Percentiles rank a stretch among this genome's conserved stretches.
Conservation (phyloP, 2,888 invertebrate genomes). For the Malthinus seriepunctatus region DNA sequence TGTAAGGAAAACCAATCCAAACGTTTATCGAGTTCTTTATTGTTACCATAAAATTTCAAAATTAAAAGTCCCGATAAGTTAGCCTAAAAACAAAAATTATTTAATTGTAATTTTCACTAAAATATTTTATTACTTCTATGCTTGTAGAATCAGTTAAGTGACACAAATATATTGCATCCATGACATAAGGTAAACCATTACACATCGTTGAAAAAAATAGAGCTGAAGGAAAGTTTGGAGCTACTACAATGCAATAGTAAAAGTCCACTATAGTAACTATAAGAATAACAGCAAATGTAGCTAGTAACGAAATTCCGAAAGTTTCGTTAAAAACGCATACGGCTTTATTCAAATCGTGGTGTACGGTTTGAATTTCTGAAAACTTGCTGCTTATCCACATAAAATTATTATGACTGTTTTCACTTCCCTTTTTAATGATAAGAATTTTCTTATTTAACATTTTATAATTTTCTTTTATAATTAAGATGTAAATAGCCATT, state of each 20-base stretch:
- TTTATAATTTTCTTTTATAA: constrained; percentile 29
- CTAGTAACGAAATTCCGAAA: constrained; percentile 38
- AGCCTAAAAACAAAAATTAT: constrained; percentile 35
- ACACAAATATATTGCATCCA: constrained; percentile 39
- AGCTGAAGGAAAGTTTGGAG: constrained; percentile 1
- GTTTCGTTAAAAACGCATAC: constrained; percentile 35
- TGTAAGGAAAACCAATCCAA: constrained; percentile 49
- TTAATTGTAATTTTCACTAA: neutral
- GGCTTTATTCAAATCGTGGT: constrained; percentile 39
- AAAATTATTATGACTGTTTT: no score
- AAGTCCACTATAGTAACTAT: constrained; percentile 37
- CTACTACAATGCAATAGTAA: constrained; percentile 30
- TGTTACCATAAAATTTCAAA: constrained; percentile 44
- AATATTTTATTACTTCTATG: constrained; percentile 35
- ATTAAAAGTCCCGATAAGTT: constrained; percentile 41
- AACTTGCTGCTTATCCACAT: no score
- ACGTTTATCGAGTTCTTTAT: constrained; percentile 41
- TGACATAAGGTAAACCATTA: constrained; percentile 26
- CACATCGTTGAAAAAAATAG: constrained; percentile 5
- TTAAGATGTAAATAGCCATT: constrained; percentile 28
- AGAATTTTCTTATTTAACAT: constrained; percentile 26
- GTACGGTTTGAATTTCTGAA: no score
- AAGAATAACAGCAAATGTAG: constrained; percentile 38
- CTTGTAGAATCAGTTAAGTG: constrained; percentile 39
- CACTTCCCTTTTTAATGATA: no score